These are phyloP conservation scores for Ormyrus rosae DNA, from an alignment of 2,888 invertebrate species.

Conservation along the genomic window DNA sequence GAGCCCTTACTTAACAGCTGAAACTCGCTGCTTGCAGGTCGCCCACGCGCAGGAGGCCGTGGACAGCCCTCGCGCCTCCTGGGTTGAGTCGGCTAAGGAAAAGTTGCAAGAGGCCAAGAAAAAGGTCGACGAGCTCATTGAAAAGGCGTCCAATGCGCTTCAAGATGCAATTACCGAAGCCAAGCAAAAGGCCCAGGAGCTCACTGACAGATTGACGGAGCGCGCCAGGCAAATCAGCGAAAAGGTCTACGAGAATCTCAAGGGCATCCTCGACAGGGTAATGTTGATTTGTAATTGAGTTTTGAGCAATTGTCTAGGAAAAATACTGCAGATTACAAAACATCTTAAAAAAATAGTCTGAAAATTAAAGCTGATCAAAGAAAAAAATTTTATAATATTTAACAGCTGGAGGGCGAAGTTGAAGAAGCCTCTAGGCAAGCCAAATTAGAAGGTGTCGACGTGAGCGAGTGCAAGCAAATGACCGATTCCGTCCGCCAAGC, in stretches of 20 bases:
- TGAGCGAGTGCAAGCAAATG: conserved; percentile 56
- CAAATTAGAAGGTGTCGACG: conserved; percentile 31
- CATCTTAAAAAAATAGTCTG: neutral
- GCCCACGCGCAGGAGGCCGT: neutral
- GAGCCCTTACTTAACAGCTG: too few species aligned
- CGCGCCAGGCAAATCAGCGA: neutral
- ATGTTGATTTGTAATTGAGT: neutral
- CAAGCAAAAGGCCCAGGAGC: conserved; percentile 15
- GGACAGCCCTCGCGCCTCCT: neutral
- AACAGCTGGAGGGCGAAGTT: conserved; percentile 48
- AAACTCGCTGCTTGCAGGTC: neutral
- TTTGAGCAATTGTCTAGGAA: neutral
- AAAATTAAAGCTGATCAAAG: neutral
- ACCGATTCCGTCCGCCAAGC: conserved; percentile 37
- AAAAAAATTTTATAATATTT: neutral
- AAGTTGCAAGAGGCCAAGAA: conserved; percentile 19
- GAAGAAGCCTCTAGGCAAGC: conserved; percentile 32
- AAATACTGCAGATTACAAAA: neutral
- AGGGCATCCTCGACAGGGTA: conserved; percentile 26
- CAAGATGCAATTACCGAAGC: conserved; percentile 4
- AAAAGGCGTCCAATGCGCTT: neutral
- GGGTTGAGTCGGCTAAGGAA: neutral
- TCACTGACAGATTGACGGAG: conserved; percentile 6
- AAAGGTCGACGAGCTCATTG: neutral
- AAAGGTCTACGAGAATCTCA: conserved; percentile 13